Base-by-base conservation (phyloP, 2,888 invertebrate genomes). In the Caenorhabditis afra region DNA sequence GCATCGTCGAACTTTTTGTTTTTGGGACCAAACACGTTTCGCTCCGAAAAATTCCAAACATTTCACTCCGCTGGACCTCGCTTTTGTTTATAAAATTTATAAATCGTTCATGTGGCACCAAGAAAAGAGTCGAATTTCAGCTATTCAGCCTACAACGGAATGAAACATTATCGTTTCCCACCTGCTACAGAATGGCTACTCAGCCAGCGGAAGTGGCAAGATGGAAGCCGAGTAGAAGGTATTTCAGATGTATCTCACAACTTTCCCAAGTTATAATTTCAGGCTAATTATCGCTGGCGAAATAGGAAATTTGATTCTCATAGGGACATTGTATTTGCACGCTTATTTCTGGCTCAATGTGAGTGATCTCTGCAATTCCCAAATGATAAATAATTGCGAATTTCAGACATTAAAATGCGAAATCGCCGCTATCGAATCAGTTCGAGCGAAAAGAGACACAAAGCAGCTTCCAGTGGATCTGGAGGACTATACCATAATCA, bases 401-500 rank as follows among this genome's bases (percentile, higher is more conserved):
- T 65, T 66, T n/a, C 22, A 74, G 66, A 52, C 66, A 4, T n/a
- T 66, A 0, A 47, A 39, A 20, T 65, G 59, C 44, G 58, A 66
- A 12, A 20, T 65, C 11, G 8, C 44, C 7, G 44, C 53, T 2
- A 20, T 14, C 47, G 29, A 55, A n/a, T 18, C 8, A n/a, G 22
- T 1, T 20, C 57, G 58, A 29, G 5, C 44, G 35, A 70, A 70
- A 58, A n/a, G 73, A 65, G 64, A 64, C 5, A 47, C 57, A 0
- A 71, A 79, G 47, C 62, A 75, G 14, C 55, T 84, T 3, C 85
- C 87, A 1, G 80, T 83, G 10, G 85, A 87, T 59, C 59, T 88
- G 23, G 85, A 85, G 50, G 85, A 89, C 55, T 89, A 86, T 75
- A 87, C 89, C 1, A 83, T 89, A 3, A 83, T 89, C 37, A 81